A percentile compares a stretch with the other conserved stretches of the same genome.
Conservation (phyloP, 1,140 invertebrate genomes). For the Nasonia giraulti region DNA sequence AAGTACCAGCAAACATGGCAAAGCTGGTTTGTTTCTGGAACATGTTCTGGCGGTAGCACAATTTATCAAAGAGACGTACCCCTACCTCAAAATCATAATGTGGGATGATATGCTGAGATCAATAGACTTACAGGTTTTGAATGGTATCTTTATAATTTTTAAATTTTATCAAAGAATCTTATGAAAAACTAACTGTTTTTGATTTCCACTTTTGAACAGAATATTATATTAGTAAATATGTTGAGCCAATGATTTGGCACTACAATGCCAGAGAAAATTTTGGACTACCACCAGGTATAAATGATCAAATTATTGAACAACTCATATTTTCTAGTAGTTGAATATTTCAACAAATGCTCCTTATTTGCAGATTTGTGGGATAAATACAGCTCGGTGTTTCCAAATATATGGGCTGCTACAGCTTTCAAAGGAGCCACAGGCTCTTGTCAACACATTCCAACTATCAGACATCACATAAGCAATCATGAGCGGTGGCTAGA, state of each 20-base stretch:
- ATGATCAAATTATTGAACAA: conserved; percentile 27
- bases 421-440: conserved; percentile 94
- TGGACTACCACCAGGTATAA: conserved; percentile 69
- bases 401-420: conserved; percentile 92
- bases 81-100: conserved; percentile 84
- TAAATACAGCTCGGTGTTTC: conserved; percentile 88
- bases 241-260: conserved; percentile 92
- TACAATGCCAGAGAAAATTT: conserved; percentile 75
- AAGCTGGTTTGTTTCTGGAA: conserved; percentile 79
- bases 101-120: conserved; percentile 97
- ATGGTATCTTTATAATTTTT: conserved; percentile 55
- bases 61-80: conserved; percentile 79
- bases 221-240: conserved; percentile 82
- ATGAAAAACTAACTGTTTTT: conserved; percentile 36
- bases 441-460: conserved; percentile 82
- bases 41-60: conserved; percentile 81
- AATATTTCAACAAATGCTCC: neutral
- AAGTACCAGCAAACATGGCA: conserved; percentile 73
- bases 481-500: conserved; percentile 82
- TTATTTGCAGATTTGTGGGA: conserved; percentile 79
- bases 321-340: neutral
- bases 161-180: neutral
- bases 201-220: conserved; percentile 69
- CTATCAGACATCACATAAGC: conserved; percentile 78
- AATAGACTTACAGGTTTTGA: conserved; percentile 80